Conservation (phyloP, 1,140 invertebrate species). For the Platyscapa corneri region DNA sequence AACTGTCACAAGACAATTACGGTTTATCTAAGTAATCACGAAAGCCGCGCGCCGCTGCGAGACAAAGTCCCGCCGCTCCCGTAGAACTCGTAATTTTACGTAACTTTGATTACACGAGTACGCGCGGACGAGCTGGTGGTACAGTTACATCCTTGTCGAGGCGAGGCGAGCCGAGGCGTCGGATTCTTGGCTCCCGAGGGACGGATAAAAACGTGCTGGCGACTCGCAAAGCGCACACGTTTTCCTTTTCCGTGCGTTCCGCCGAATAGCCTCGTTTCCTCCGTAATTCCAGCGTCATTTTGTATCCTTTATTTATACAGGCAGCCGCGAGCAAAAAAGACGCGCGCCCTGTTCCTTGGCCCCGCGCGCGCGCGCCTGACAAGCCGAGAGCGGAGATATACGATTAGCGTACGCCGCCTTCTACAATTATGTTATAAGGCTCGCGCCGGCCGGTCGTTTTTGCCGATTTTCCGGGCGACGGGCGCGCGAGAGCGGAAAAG, state of each 20-base stretch:
- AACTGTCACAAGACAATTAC: neutral
- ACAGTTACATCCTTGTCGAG: neutral
- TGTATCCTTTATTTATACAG: neutral
- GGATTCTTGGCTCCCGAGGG: neutral
- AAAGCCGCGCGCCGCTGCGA: neutral
- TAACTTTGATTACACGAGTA: constrained; percentile 60
- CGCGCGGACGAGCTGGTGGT: too few species aligned
- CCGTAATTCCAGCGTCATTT: neutral
- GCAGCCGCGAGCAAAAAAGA: neutral
- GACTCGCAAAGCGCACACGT: neutral
- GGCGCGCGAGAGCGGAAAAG: neutral
- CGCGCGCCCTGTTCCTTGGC: neutral
- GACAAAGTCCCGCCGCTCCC: neutral
- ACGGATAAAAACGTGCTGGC: too few species aligned
- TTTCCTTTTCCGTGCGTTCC: constrained; percentile 26
- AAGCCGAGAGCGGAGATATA: constrained; percentile 28
- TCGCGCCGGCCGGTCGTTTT: neutral
- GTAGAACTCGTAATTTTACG: constrained; percentile 53
- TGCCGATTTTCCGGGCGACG: neutral
- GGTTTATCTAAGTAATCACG: neutral
- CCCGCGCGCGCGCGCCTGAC: neutral
- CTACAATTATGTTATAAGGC: constrained; percentile 42
- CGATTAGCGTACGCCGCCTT: constrained; percentile 31
- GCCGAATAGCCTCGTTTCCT: neutral
- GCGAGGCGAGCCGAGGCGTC: too few species aligned